Evolutionary conservation across 2,888 invertebrate genomes (phyloP).

Genomic region (Lithosia quadra): DNA sequence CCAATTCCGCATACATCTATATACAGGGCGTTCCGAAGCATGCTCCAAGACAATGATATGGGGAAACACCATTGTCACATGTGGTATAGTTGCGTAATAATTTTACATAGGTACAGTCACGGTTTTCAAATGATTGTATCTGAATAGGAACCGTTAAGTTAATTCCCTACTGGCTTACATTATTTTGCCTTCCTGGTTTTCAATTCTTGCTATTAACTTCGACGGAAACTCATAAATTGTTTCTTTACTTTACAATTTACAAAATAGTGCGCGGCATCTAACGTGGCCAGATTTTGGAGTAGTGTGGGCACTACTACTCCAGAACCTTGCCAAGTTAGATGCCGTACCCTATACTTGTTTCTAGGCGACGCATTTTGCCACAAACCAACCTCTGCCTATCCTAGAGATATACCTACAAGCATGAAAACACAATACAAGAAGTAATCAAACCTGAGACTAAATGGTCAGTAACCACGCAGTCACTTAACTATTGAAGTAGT

Average conservation of each 20-base stretch:
- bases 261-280: too few relatives aligned
- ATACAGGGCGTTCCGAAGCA: constrained; percentile 79
- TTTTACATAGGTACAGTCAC: constrained; percentile 63
- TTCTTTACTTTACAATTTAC: too few relatives aligned
- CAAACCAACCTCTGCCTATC: too few relatives aligned
- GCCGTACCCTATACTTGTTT: too few relatives aligned
- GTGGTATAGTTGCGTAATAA: constrained; percentile 66
- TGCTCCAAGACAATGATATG: constrained; percentile 80
- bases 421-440: not conserved
- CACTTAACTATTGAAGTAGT: constrained; percentile 5
- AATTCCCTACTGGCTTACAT: constrained; percentile 46
- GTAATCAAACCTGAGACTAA: not conserved
- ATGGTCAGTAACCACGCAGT: not conserved
- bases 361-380: too few relatives aligned
- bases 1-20: constrained; percentile 71
- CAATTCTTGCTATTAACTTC: not conserved
- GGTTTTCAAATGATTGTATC: constrained; percentile 65
- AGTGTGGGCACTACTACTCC: too few relatives aligned
- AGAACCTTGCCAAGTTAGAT: too few relatives aligned
- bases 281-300: too few relatives aligned
- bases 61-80: constrained; percentile 78
- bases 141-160: constrained; percentile 59
- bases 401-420: too few relatives aligned
- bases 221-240: not conserved
- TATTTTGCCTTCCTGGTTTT: constrained; percentile 14